Evolutionary conservation across 2,888 invertebrate genomes (phyloP), one percentile per base, ranked within the genome.

Genomic region (Andrena chrysosceles): DNA sequence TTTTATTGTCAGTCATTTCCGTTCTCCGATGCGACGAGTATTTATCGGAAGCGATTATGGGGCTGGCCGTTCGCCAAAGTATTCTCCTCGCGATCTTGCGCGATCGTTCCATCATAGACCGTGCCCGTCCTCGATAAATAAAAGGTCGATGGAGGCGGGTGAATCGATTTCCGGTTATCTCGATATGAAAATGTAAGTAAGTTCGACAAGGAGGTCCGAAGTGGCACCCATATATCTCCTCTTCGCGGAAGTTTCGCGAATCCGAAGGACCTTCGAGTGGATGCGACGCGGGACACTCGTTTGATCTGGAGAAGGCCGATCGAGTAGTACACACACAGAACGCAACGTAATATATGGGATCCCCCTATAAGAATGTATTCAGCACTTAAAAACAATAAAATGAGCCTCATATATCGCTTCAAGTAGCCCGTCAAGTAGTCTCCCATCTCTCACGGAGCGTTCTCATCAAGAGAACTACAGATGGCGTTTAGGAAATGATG

Each of bases 31-130:
- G 42, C 67, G 66, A 74, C 56, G 52, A 54, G 52, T 77, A 81
- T 76, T 82, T 84, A 82, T 81, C 76, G 77, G 64, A 56, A 54
- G 42, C 72, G 77, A 85, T 85, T 82, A 85, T 72, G 35, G 68
- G 56, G 31, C 64, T 85, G 81, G 81, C 68, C 13, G 8, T 0
- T n/a, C 13, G 73, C 81, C 85, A 81, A 63, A 29, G 48, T 73
- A 60, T 74, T 74, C 33, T 13, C 6, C 56, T 16, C 8, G 54
- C 62, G 29, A 69, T 33, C 73, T 56, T 20, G 6, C 42, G 52
- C 20, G 54, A 76, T 35, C 72, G 23, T 67, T 75, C 23, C 33
- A 13, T 75, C 63, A 67, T 48, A 60, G 23, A 42, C 62, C 16
- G 7, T 49, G 35, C 29, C 5, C n/a, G 31, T 73, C 48, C 31